Base-by-base conservation (phyloP, 2,888 invertebrate genomes). In the Eilema sororculum region DNA sequence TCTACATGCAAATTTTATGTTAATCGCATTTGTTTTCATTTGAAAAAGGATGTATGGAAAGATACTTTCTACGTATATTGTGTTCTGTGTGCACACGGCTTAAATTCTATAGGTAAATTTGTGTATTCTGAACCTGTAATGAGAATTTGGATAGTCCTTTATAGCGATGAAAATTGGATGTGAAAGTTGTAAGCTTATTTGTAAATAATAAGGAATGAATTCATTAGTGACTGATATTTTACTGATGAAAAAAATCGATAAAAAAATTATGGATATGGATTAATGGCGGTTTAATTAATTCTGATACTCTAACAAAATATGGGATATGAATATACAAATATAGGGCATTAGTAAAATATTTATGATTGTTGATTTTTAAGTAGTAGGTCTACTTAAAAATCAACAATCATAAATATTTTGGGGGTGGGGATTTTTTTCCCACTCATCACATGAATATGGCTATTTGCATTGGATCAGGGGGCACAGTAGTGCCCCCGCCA, bases 1-100 rank as follows among this genome's bases (percentile, higher is more conserved):
- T 71, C 68, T 71, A 68, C 41, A 68, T 71, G 71, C 71, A 65
- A 71, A 71, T 71, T 71, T 65, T 65, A 65, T 67, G 60, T 22
- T 62, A 41, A 68, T 68, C 20, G 16, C 58, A 63, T 71, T 65
- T 64, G 64, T 67, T 69, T 61, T 62, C 25, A 57, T 69, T 57
- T 8, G 57, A 57, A 52, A 52, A 52, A n/a, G 52, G n/a, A n/a
- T n/a, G n/a, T 52, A n/a, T 52, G 52, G 9, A n/a, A 52, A n/a
- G 16, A n/a, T n/a, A 52, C 52, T 52, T 52, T n/a, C 52, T 6
- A 2, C 4, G 9, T 52, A 52, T 20, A n/a, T 46, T n/a, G 52
- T 52, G n/a, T 52, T 46, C 5, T 52, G 8, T 52, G 20, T 52
- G n/a, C n/a, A 52, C 52, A 8, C 5, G 52, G 52, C n/a, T 52